A percentile compares a stretch with the other conserved stretches of the same genome.
Evolutionary conservation across 2,888 invertebrate species (phyloP).

Genomic region (Hyposoter dolosus): DNA sequence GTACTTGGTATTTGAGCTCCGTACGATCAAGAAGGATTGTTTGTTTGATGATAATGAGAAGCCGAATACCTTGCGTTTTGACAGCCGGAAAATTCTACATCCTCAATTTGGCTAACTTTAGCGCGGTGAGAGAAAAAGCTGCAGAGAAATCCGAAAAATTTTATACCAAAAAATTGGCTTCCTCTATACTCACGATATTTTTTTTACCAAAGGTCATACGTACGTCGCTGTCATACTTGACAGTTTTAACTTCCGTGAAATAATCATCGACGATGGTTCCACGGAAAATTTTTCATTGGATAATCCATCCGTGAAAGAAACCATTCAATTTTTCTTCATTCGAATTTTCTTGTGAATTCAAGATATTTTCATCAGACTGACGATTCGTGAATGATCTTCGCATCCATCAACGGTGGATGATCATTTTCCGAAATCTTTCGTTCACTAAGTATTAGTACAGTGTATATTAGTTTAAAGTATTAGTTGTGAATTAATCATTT

Average conservation of each 20-base stretch:
- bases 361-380: background rate
- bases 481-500: background rate
- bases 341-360: background rate
- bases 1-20: constrained; percentile 67
- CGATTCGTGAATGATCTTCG: background rate
- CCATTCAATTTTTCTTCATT: background rate
- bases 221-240: constrained; percentile 68
- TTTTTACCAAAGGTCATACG: constrained; percentile 61
- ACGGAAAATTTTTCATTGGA: background rate
- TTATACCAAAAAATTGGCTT: background rate
- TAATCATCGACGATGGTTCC: constrained; percentile 23
- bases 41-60: constrained; percentile 65
- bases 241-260: constrained; percentile 67
- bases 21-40: constrained; percentile 62
- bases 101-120: constrained; percentile 66
- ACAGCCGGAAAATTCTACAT: constrained; percentile 68
- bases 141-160: background rate
- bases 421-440: background rate
- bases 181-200: background rate
- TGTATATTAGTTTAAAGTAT: background rate
- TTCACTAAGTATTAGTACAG: background rate
- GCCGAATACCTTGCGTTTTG: constrained; percentile 57
- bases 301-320: background rate
- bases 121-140: constrained; percentile 53
- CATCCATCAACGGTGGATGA: background rate